These are phyloP conservation scores for Zaprionus nigranus DNA, from an alignment of 1,140 invertebrate species.

Conservation along the genomic window DNA sequence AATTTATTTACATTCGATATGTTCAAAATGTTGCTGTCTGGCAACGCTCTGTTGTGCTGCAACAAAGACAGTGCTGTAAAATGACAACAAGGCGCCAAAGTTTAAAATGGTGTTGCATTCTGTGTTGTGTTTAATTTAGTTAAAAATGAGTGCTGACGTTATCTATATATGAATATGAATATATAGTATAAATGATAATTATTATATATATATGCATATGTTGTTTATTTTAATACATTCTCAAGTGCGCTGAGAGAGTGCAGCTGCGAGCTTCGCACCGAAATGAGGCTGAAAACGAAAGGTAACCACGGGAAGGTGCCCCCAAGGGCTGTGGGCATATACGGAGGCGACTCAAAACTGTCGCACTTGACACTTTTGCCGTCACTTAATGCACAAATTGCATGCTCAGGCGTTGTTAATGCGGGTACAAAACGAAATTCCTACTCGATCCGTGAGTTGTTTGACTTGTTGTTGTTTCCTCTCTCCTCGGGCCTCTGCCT, in stretches of 20 bases:
- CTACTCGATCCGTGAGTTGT: slow-evolving; percentile 35
- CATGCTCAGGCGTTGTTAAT: slow-evolving; percentile 67
- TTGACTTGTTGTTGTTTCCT: slow-evolving; percentile 23
- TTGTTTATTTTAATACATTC: not conserved
- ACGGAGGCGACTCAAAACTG: slow-evolving; percentile 44
- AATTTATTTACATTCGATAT: not conserved
- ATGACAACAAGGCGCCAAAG: not conserved
- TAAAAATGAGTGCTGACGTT: not conserved
- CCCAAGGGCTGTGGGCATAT: not conserved
- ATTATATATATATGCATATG: not conserved
- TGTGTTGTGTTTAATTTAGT: not conserved
- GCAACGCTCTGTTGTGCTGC: not conserved
- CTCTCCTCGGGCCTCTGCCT: not conserved
- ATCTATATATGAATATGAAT: not conserved
- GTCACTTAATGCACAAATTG: slow-evolving; percentile 76
- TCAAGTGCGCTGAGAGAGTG: slow-evolving; percentile 8
- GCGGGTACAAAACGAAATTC: slow-evolving; percentile 64
- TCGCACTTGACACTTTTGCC: slow-evolving; percentile 71
- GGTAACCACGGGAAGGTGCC: slow-evolving; percentile 16
- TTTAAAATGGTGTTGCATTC: not conserved
- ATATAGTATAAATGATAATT: not conserved
- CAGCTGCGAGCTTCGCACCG: slow-evolving; percentile 16
- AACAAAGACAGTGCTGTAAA: not conserved
- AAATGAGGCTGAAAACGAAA: slow-evolving; percentile 35
- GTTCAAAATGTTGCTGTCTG: not conserved